phyloP scores from a whole-genome alignment of 2,888 invertebrate genomes.

The Teinopalpus imperialis region DNA sequence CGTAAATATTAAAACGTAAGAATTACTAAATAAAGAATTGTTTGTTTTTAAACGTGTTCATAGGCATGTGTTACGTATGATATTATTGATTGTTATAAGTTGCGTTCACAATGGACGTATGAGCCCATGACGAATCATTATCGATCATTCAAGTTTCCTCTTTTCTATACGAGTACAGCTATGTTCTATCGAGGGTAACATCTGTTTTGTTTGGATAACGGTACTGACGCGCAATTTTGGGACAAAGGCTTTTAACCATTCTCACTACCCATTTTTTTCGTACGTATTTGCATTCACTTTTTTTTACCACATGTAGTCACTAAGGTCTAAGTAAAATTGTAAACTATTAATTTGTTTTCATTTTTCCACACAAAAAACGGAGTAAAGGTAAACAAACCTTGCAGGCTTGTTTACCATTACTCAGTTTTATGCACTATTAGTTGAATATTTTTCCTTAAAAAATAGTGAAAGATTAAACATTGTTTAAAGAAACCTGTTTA shows the following conservation, averaged over 20 bases:
- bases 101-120: slow-evolving; percentile 45
- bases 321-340: neutral
- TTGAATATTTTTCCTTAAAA: too few species aligned
- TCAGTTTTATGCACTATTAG: too few species aligned
- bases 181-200: slow-evolving; percentile 57
- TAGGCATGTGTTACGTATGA: slow-evolving; percentile 17
- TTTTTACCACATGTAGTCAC: slow-evolving; percentile 1
- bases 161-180: slow-evolving; percentile 58
- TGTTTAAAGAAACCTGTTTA: too few species aligned
- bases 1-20: slow-evolving; percentile 14
- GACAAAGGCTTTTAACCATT: slow-evolving; percentile 74
- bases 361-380: too few species aligned
- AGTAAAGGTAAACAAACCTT: too few species aligned
- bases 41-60: slow-evolving; percentile 29
- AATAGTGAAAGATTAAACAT: too few species aligned
- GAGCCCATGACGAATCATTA: slow-evolving; percentile 56
- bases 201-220: slow-evolving; percentile 74
- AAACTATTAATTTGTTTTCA: too few species aligned
- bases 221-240: slow-evolving; percentile 69
- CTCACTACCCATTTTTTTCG: slow-evolving; percentile 32
- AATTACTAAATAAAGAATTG: slow-evolving; percentile 31
- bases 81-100: slow-evolving; percentile 48
- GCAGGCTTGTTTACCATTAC: too few species aligned
- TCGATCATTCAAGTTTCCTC: slow-evolving; percentile 63
- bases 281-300: neutral